A percentile compares a stretch with the other conserved stretches of the same genome.
phyloP scores from a whole-genome alignment of 2,888 invertebrate species.

The Sipha maydis region DNA sequence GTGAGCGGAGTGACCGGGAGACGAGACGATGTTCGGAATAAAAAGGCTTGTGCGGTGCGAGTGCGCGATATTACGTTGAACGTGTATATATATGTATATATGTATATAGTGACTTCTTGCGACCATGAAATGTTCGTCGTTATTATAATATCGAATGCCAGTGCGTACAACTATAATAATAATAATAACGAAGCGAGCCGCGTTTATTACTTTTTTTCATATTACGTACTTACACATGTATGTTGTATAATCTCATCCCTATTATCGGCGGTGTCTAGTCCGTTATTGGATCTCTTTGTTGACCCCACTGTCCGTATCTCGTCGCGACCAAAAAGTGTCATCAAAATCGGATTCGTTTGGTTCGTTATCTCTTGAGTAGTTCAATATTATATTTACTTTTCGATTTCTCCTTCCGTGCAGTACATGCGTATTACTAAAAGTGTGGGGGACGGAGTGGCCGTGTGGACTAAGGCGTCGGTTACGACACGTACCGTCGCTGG shows the following conservation, averaged over 20 bases:
- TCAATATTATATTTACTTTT: no score
- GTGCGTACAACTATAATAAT: background rate
- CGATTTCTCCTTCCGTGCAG: no score
- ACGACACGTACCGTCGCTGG: no score
- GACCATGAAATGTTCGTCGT: conserved; percentile 54
- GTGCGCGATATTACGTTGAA: background rate
- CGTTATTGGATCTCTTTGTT: background rate
- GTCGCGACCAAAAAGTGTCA: background rate
- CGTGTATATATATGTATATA: background rate
- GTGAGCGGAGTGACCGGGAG: conserved; percentile 1
- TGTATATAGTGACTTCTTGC: conserved; percentile 29
- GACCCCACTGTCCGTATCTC: background rate
- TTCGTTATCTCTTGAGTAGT: no score
- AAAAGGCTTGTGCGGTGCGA: conserved; percentile 34
- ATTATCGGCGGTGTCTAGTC: background rate
- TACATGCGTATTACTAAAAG: no score
- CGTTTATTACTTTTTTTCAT: background rate
- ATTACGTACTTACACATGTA: background rate
- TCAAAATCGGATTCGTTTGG: no score
- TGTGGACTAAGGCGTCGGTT: no score
- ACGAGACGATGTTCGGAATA: conserved; percentile 26
- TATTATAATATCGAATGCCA: conserved; percentile 50
- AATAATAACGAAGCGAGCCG: background rate
- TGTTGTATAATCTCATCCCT: background rate
- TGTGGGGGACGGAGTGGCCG: no score